Conservation (phyloP, 1,140 invertebrate species). For the Druon quercuslanigerum region DNA sequence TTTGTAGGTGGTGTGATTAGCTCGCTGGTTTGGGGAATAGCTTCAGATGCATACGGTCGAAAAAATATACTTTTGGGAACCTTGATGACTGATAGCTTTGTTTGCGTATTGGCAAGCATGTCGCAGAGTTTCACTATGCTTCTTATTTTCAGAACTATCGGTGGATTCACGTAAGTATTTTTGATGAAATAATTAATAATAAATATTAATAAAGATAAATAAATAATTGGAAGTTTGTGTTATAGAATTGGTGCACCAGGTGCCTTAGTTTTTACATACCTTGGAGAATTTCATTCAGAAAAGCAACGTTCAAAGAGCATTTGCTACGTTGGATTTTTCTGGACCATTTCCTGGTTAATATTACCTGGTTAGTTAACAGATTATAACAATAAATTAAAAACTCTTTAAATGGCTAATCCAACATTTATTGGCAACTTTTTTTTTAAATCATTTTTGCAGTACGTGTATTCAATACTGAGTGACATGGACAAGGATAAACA, state of each 20-base stretch:
- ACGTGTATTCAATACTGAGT: not conserved
- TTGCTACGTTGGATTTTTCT: constrained; percentile 79
- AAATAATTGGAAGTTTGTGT: not conserved
- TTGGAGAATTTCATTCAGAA: constrained; percentile 80
- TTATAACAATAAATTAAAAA: not conserved
- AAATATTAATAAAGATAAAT: not conserved
- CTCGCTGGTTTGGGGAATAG: constrained; percentile 80
- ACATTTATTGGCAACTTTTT: not conserved
- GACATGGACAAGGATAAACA: not conserved
- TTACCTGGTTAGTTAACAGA: constrained; percentile 74
- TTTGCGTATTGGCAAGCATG: constrained; percentile 73
- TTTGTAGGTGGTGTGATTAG: constrained; percentile 76
- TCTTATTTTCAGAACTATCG: constrained; percentile 75
- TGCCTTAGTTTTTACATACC: constrained; percentile 78
- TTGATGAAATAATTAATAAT: not conserved
- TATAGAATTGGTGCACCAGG: constrained; percentile 78
- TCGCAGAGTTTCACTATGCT: constrained; percentile 75
- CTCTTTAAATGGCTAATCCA: not conserved
- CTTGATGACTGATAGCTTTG: constrained; percentile 78
- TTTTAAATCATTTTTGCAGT: too few relatives aligned
- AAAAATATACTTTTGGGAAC: constrained; percentile 79
- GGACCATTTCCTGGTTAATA: constrained; percentile 79
- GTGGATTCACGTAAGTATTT: constrained; percentile 77
- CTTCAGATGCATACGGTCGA: constrained; percentile 81
- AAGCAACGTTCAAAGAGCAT: constrained; percentile 77